Evolutionary conservation across 2,797 vertebrate genomes (phyloP), one percentile per base, ranked within the genome.

Genomic region (Cirrhinus mrigala): DNA sequence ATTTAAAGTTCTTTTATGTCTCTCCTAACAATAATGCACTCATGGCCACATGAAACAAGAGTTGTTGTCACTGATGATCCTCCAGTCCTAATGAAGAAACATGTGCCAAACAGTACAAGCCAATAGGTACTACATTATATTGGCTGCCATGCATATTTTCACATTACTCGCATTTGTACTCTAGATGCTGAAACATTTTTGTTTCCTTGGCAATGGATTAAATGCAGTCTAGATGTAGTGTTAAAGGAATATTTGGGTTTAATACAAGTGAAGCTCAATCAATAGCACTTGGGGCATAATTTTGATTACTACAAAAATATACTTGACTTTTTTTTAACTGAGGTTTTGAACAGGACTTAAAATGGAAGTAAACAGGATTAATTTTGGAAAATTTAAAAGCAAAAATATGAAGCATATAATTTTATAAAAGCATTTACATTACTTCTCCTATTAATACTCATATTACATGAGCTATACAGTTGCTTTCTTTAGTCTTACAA

Each of bases 91-190:
- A 93, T 94, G 92, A 94, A 93, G 91, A 93, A 86, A 85, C 85
- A 93, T 90, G 88, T 90, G 90, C 90, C 90, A 89, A 90, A 85
- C 92, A 85, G 92, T 90, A 89, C 89, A 90, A 89, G 89, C 88
- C 90, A 89, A 89, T 92, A 90, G 91, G 87, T 92, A 91, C 89
- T 87, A 88, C 87, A 89, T 92, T 92, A 91, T n/a, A 92, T 94
- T 93, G 89, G 92, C 89, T 83, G 70, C 86, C 76, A 85, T 91
- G 88, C 92, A 87, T 92, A 85, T 89, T 82, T 86, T 79, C 74
- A 92, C 91, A 94, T 93, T 92, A 90, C 89, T 91, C 88, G 83
- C 91, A 91, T 94, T 93, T 94, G 91, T 94, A 79, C 92, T 93
- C 89, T 87, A 86, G 90, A 90, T 83, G 75, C 82, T 91, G 90